Percentiles rank a stretch among this genome's conserved stretches.
These are phyloP conservation scores for Hyperopisus bebe DNA, from an alignment of 2,113 vertebrate genomes.

Conservation along the genomic window DNA sequence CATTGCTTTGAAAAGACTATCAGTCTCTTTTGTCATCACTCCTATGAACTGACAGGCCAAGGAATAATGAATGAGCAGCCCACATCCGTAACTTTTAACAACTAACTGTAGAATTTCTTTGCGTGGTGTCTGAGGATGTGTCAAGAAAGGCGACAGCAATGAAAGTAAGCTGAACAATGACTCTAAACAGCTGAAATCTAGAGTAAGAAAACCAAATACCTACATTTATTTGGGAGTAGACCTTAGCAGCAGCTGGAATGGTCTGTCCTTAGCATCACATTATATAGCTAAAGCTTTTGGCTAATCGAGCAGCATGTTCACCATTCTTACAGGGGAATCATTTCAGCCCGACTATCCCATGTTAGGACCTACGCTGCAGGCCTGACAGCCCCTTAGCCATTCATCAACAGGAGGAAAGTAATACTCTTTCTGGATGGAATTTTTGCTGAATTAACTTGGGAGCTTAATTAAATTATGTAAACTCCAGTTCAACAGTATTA, in stretches of 20 bases:
- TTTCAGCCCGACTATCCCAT: neutral
- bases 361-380: neutral
- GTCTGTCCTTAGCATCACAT: neutral
- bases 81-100: neutral
- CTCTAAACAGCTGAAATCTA: neutral
- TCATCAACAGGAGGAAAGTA: neutral
- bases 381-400: neutral
- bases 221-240: neutral
- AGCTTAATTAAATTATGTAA: neutral
- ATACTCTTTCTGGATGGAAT: neutral
- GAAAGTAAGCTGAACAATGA: neutral
- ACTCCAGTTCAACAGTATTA: neutral
- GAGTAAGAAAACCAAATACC: neutral
- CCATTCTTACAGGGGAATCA: neutral
- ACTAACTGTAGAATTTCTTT: neutral
- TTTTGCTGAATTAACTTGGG: neutral
- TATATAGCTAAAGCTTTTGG: neutral
- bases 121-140: neutral
- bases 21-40: neutral
- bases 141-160: neutral
- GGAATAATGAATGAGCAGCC: neutral
- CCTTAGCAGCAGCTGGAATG: neutral
- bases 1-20: neutral
- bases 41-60: neutral
- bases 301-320: neutral